Evolutionary conservation across 2,113 vertebrate species (phyloP), one percentile per base, ranked within the genome.

Genomic region (Melanocharis versteri): DNA sequence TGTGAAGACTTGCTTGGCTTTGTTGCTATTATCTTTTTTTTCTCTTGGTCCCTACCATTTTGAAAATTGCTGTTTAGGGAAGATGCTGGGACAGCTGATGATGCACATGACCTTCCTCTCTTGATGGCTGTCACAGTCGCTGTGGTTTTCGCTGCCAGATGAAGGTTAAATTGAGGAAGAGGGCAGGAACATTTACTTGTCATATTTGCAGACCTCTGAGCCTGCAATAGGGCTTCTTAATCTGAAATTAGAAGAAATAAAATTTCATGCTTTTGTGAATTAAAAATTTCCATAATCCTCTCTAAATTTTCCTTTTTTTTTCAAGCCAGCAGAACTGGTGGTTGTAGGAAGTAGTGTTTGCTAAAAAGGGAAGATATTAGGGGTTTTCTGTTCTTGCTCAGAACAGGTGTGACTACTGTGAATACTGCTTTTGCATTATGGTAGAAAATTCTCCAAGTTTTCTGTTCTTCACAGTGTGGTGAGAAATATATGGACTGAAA

Each of bases 51-150:
- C 6, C n/a, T 42, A 1, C 19, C 22, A 12, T 39, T 79, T 79
- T 45, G 51, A 61, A 66, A 64, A 48, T 35, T 11, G 18, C 27
- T 65, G 5, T 51, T 62, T 20, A 8, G 11, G 28, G 51, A 35
- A 61, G 13, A 6, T 50, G 31, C 24, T 77, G 50, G 15, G 7
- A 23, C 33, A 3, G 7, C 16, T 0, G 0, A 1, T 50, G 57
- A 20, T 9, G 1, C 16, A 9, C 3, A 1, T 20, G 24, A 50
- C 28, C 23, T 66, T 91, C 23, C 7, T 73, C 8, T 73, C 24
- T 37, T 2, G 1, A 2, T 21, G 21, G 4, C 15, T 27, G 0
- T 13, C 42, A n/a, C 16, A 58, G 13, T 12, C 39, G 7, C 0
- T 39, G 20, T 65, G 27, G 5, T 65, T 51, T 79, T 84, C 30